These are phyloP conservation scores for Crotalus helleri DNA, from an alignment of 2,113 vertebrate genomes.

Conservation along the genomic window DNA sequence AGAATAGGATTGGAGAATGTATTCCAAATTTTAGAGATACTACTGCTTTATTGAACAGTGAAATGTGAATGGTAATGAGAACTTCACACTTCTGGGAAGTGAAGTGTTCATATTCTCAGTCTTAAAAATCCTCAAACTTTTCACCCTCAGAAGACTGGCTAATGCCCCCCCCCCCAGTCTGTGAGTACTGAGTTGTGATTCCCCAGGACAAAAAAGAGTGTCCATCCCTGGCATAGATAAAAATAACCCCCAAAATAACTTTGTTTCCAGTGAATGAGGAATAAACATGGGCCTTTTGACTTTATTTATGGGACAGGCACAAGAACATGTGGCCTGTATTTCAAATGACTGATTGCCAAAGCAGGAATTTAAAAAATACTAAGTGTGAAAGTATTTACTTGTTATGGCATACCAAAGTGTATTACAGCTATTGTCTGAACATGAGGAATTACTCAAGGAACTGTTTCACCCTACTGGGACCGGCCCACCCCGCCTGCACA, in stretches of 20 bases:
- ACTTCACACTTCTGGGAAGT: not conserved
- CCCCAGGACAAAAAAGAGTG: not conserved
- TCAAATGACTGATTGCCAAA: no score
- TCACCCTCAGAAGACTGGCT: no score
- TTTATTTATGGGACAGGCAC: not conserved
- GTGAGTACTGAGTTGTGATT: not conserved
- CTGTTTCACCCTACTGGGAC: no score
- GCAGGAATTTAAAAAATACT: not conserved
- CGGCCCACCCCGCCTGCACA: no score
- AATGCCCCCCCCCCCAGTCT: not conserved
- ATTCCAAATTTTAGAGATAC: not conserved
- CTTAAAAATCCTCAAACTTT: not conserved
- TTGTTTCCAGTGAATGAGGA: not conserved
- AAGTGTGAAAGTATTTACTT: not conserved
- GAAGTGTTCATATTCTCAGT: not conserved
- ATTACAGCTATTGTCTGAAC: not conserved
- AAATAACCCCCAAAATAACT: not conserved
- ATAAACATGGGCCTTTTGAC: not conserved
- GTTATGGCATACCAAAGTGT: not conserved
- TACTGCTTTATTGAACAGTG: not conserved
- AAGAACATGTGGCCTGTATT: not conserved
- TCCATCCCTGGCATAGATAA: not conserved
- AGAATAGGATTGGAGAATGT: not conserved
- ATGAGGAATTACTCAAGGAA: no score
- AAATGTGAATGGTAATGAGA: not conserved